phyloP scores from a whole-genome alignment of 2,797 vertebrate species.

The Sus cebifrons region DNA sequence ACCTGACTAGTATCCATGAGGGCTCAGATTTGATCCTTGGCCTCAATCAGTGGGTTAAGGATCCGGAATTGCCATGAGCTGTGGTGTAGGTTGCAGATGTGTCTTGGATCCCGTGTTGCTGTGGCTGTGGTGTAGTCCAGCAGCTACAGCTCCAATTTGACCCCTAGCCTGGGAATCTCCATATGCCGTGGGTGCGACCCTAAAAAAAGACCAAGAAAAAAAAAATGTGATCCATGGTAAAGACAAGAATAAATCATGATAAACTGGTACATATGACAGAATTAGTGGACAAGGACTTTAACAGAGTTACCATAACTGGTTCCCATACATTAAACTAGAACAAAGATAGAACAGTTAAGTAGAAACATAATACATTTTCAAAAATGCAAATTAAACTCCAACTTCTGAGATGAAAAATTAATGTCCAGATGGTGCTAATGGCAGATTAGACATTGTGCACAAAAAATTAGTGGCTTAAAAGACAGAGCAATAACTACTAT shows the following conservation, averaged over 20 bases:
- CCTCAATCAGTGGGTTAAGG: no score
- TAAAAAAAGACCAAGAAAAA: neutral
- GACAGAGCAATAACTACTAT: neutral
- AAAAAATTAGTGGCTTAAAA: neutral
- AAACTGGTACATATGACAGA: neutral
- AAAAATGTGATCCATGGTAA: neutral
- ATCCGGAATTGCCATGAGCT: no score
- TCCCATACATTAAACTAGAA: neutral
- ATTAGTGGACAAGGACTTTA: neutral
- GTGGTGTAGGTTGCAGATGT: no score
- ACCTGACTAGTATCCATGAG: no score
- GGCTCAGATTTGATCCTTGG: no score
- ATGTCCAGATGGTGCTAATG: neutral
- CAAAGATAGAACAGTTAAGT: neutral
- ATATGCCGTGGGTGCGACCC: no score
- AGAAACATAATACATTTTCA: neutral
- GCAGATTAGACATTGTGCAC: neutral
- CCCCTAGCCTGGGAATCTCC: no score
- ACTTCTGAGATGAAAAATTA: neutral
- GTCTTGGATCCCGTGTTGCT: no score
- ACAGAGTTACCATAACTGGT: neutral
- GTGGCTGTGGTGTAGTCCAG: no score
- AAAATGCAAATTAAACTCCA: neutral
- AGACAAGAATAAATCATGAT: neutral
- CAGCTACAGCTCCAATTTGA: no score